A percentile compares a stretch with the other conserved stretches of the same genome.
These are phyloP conservation scores for Lampropteryx suffumata DNA, from an alignment of 2,888 invertebrate species.

Conservation along the genomic window DNA sequence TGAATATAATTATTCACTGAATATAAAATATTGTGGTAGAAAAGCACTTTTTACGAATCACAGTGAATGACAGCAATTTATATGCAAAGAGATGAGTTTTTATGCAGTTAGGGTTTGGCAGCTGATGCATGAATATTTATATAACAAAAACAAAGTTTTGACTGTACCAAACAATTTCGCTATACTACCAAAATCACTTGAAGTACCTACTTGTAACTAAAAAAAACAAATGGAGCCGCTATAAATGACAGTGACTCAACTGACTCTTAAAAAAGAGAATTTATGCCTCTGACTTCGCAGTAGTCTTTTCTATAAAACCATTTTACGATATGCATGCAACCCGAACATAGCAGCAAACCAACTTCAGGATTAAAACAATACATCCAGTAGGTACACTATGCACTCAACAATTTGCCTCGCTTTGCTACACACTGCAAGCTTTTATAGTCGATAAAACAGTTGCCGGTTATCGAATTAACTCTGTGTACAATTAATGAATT, in stretches of 20 bases:
- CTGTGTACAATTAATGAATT: neutral
- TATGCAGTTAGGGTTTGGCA: slow-evolving; percentile 15
- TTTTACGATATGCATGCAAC: no score
- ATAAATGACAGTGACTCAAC: no score
- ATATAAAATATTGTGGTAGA: no score
- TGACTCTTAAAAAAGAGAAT: no score
- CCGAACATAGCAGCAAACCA: neutral
- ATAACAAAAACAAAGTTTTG: neutral
- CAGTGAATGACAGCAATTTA: slow-evolving; percentile 31
- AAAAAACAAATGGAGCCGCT: no score
- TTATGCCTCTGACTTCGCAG: no score
- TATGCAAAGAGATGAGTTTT: slow-evolving; percentile 31
- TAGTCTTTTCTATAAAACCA: no score
- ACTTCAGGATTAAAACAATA: slow-evolving; percentile 1
- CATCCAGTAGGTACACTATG: slow-evolving; percentile 1
- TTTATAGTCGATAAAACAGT: slow-evolving; percentile 7
- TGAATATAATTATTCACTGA: no score
- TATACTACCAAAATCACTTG: no score
- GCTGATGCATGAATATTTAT: slow-evolving; percentile 6
- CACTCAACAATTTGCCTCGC: slow-evolving; percentile 16
- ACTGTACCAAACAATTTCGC: no score
- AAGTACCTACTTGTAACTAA: no score
- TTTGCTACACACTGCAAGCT: slow-evolving; percentile 17
- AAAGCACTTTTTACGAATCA: slow-evolving; percentile 23
- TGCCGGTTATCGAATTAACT: slow-evolving; percentile 9